Conservation (phyloP, 2,113 vertebrate species). For the Phalacrocorax pelagicus region DNA sequence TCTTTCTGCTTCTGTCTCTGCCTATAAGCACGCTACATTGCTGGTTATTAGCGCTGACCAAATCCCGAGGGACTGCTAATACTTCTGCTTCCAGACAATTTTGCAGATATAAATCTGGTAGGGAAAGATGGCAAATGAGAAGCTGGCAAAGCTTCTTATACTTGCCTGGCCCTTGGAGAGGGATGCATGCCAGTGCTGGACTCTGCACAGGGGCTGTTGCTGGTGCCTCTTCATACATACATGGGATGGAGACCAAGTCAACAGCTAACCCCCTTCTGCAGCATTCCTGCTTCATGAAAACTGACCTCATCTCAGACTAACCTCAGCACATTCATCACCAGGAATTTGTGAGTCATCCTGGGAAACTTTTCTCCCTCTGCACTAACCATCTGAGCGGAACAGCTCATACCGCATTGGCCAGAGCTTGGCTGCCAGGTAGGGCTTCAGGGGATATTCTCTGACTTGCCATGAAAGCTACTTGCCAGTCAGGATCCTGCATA, state of each 20-base stretch:
- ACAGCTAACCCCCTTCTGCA: not conserved
- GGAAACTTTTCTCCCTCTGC: not conserved
- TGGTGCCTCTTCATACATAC: not conserved
- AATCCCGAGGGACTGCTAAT: not conserved
- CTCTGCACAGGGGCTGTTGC: not conserved
- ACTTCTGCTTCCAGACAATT: not conserved
- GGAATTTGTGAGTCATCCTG: conserved; percentile 59
- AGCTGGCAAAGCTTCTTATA: not conserved
- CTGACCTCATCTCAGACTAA: conserved; percentile 55
- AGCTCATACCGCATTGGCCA: not conserved
- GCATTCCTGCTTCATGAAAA: not conserved
- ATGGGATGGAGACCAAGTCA: not conserved
- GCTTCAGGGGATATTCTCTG: not conserved
- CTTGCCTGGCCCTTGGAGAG: not conserved
- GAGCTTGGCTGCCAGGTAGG: not conserved
- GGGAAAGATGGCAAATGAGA: not conserved
- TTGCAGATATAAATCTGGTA: not conserved
- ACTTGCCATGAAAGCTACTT: not conserved
- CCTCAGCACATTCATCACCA: conserved; percentile 34
- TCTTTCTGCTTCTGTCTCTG: not conserved
- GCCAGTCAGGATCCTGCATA: not conserved
- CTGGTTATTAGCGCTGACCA: not conserved
- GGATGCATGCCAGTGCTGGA: not conserved
- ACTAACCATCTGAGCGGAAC: not conserved
- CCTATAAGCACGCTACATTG: not conserved